Conservation (phyloP, 2,888 invertebrate species). For the Lepidocyrtinus sp. region DNA sequence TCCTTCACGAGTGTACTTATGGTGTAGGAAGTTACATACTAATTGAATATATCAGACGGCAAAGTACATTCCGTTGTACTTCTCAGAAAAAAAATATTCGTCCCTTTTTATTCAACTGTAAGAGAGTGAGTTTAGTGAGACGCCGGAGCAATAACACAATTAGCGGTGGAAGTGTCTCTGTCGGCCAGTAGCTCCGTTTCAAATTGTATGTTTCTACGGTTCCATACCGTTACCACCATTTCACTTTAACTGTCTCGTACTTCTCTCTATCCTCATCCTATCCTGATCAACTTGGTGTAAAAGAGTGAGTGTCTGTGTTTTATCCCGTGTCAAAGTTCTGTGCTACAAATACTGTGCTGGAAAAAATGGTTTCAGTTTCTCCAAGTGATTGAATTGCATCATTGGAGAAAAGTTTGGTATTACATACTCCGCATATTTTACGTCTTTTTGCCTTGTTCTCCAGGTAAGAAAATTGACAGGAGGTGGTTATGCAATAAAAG, state of each 20-base stretch:
- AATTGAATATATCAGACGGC: slow-evolving; percentile 49
- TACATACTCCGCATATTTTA: not conserved
- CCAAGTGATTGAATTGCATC: not conserved
- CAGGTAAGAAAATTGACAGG: slow-evolving; percentile 2
- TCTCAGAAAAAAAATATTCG: not conserved
- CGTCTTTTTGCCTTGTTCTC: no score
- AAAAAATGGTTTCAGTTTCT: no score
- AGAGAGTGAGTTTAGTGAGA: no score
- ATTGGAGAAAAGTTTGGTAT: not conserved
- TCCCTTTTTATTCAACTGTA: not conserved
- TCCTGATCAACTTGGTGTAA: no score
- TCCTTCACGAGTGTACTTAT: no score
- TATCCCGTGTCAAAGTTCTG: not conserved
- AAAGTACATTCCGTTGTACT: slow-evolving; percentile 22
- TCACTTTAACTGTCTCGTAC: no score
- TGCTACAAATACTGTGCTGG: no score
- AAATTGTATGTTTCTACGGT: no score
- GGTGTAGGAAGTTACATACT: slow-evolving; percentile 17
- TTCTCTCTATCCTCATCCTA: no score
- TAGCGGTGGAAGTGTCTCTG: slow-evolving; percentile 46
- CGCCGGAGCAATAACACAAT: slow-evolving; percentile 49
- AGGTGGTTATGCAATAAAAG: slow-evolving; percentile 7
- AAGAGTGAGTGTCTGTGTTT: not conserved
- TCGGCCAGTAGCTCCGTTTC: not conserved
- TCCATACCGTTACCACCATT: no score